A percentile compares a stretch with the other conserved stretches of the same genome.
phyloP scores from a whole-genome alignment of 1,140 invertebrate species.

The Coelopa frigida region DNA sequence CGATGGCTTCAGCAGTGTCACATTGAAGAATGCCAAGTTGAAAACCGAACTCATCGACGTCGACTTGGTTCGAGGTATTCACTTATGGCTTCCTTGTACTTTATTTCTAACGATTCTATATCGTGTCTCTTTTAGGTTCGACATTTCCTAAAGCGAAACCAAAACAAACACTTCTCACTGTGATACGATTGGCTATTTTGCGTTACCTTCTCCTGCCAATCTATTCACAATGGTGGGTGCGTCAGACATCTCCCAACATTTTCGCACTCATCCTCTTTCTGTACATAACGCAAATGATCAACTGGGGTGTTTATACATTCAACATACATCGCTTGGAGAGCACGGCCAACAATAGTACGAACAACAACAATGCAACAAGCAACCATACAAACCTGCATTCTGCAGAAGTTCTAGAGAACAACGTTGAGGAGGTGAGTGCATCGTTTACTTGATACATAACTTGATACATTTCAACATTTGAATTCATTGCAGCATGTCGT shows the following conservation, averaged over 20 bases:
- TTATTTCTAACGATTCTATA: neutral
- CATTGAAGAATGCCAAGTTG: slow-evolving; percentile 77
- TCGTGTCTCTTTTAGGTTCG: slow-evolving; percentile 57
- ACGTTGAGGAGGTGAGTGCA: neutral
- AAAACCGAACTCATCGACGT: slow-evolving; percentile 93
- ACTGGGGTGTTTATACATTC: slow-evolving; percentile 56
- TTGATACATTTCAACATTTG: neutral
- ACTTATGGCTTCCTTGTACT: neutral
- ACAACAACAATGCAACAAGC: slow-evolving; percentile 3
- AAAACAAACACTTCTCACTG: slow-evolving; percentile 75
- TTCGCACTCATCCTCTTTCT: slow-evolving; percentile 67
- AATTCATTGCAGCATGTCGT: slow-evolving; percentile 24
- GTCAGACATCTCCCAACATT: slow-evolving; percentile 70
- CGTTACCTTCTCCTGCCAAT: slow-evolving; percentile 75
- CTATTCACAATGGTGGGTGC: slow-evolving; percentile 79
- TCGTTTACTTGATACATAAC: neutral
- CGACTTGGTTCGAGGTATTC: slow-evolving; percentile 76
- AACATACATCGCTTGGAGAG: slow-evolving; percentile 41
- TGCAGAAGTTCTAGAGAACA: slow-evolving; percentile 5
- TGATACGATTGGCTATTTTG: slow-evolving; percentile 69
- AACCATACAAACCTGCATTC: neutral
- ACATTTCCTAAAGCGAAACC: slow-evolving; percentile 91
- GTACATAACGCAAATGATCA: slow-evolving; percentile 68
- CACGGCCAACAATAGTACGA: neutral
- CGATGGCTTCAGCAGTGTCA: slow-evolving; percentile 72